Evolutionary conservation across 1,140 invertebrate genomes (phyloP), one percentile per base, ranked within the genome.

Genomic region (Trichoplusia ni): DNA sequence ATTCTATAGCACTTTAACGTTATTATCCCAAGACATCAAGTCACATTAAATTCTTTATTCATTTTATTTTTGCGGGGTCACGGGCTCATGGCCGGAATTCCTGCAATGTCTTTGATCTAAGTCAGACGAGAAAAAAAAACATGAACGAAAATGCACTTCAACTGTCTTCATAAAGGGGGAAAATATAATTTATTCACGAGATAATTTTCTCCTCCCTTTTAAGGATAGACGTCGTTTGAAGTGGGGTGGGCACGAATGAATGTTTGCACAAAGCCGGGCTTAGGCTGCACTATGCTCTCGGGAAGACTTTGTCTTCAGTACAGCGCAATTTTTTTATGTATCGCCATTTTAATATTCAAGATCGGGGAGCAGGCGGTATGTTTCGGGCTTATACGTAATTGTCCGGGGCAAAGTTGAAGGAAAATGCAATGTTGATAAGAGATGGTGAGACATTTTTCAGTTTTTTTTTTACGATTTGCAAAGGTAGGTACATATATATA

Each of bases 171-270:
- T 89, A 84, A 88, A 86, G 79, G 82, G 85, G 68, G 83, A 82
- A 85, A 88, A 86, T 88, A 89, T 90, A 89, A 90, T 90, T 90
- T 90, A 90, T 90, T 90, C 87, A 90, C 80, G 78, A 89, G 84
- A 90, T 89, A 90, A 90, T 90, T 90, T 87, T 86, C 86, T 90
- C 79, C 79, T 78, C 83, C 78, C 80, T 84, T 81, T 77, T 79
- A 82, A 82, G 71, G 79, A 72, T 67, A 70, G 81, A 66, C 64
- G 71, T 70, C 79, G 80, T 81, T 85, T 85, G 78, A 82, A 83
- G 77, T 79, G 70, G 83, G 84, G 82, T 71, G 75, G 64, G 71
- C 59, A 75, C 72, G 73, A 79, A 81, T 84, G 73, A 80, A 81
- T 84, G 81, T 86, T 87, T 86, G 82, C 82, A 40, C 51, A 67